Conservation (phyloP, 2,113 vertebrate genomes). For the Epinephelus cyanopodus region DNA sequence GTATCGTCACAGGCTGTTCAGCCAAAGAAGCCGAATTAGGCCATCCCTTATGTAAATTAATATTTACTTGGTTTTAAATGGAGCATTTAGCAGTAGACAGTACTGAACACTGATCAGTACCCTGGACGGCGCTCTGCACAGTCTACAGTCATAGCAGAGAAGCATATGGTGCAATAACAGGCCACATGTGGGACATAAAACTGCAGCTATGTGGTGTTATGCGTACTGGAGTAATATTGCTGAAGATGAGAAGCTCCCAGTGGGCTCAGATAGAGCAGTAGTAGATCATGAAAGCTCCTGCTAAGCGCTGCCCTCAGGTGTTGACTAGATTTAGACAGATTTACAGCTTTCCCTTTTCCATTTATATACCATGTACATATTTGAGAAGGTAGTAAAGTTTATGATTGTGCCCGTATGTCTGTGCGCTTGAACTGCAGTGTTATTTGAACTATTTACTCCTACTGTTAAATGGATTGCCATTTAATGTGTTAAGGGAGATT, state of each 20-base stretch:
- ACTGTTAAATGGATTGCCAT: too few relatives aligned
- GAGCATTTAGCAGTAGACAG: background rate
- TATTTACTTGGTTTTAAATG: background rate
- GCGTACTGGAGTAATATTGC: background rate
- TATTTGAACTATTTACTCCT: too few relatives aligned
- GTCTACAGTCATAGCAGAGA: too few relatives aligned
- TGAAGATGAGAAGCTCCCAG: background rate
- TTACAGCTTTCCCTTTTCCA: background rate
- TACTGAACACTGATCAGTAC: background rate
- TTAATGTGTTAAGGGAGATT: too few relatives aligned
- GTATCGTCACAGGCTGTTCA: too few relatives aligned
- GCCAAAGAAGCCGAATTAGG: too few relatives aligned
- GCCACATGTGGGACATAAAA: background rate
- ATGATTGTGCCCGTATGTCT: background rate
- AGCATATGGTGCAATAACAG: background rate
- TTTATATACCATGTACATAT: background rate
- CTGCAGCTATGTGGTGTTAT: background rate
- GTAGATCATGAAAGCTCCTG: background rate
- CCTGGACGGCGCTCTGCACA: background rate
- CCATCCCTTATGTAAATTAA: background rate
- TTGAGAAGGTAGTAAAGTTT: background rate
- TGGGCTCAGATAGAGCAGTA: background rate
- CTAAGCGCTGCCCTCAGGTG: background rate
- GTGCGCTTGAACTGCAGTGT: background rate
- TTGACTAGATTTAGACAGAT: constrained; percentile 8